These are phyloP conservation scores for Drosophila pseudoananassae DNA, from an alignment of 1,140 invertebrate genomes.

Conservation along the genomic window DNA sequence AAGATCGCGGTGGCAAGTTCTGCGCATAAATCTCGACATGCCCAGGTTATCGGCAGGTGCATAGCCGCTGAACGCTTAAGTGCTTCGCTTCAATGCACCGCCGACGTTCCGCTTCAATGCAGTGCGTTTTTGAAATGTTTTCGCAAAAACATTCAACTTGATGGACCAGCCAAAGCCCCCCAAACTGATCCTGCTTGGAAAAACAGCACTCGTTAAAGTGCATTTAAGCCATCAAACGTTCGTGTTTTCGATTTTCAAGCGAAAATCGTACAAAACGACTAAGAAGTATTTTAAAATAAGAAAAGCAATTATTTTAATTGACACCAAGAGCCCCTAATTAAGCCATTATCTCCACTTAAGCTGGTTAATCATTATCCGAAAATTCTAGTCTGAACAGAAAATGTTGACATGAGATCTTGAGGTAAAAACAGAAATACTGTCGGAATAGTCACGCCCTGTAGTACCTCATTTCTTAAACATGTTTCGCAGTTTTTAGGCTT, in stretches of 20 bases:
- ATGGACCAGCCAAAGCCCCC: background rate
- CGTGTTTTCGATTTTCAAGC: background rate
- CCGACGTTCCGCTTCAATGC: constrained; percentile 38
- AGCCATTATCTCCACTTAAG: constrained; percentile 1
- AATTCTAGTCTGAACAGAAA: background rate
- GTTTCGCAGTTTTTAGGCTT: background rate
- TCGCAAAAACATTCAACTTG: constrained; percentile 9
- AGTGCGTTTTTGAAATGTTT: constrained; percentile 29
- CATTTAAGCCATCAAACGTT: background rate
- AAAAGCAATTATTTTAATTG: background rate
- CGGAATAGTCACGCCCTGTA: no score
- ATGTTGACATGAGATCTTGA: background rate
- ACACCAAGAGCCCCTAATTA: background rate
- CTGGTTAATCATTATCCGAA: background rate
- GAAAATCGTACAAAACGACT: background rate
- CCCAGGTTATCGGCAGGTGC: constrained; percentile 57
- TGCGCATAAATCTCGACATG: constrained; percentile 39
- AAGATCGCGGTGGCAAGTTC: constrained; percentile 23
- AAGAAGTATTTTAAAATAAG: background rate
- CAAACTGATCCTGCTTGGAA: background rate
- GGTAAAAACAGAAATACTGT: no score
- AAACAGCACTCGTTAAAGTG: no score
- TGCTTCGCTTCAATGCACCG: constrained; percentile 32
- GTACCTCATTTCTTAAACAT: background rate
- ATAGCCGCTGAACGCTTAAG: constrained; percentile 16